Evolutionary conservation across 2,113 vertebrate genomes (phyloP), one percentile per base, ranked within the genome.

Genomic region (Entomyzon cyanotis): DNA sequence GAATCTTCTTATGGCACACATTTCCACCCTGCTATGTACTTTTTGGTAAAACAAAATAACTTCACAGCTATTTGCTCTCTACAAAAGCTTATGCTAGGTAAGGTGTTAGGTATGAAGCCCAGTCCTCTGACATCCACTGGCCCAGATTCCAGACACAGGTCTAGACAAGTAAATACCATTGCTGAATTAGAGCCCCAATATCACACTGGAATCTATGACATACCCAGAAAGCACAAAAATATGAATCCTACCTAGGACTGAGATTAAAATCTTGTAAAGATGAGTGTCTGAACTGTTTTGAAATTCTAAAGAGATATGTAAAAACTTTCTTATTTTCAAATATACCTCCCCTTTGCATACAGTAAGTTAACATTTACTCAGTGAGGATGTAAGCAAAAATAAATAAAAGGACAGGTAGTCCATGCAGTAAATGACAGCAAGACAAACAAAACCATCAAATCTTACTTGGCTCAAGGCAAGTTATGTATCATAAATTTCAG

Each of bases 251-350:
- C 68, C 8, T 49, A 63, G 52, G 44, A 69, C 63, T 58, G 42
- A 87, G 77, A 94, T 93, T 69, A 80, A 56, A 19, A 80, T 65
- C 50, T 47, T 35, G 30, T 52, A 31, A 80, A 80, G 31, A 65
- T 53, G 44, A 87, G 31, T 31, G 53, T 65, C 62, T 91, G 63
- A 85, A 64, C 22, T 65, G 30, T 64, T 75, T 53, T 50, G 41
- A 52, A 58, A 63, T 64, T 75, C 39, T 82, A 42, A 68, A 5
- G 35, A 83, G 41, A 84, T 44, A 71, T 0, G 0, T 31, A 56
- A 71, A 47, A 90, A n/a, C 52, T 77, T 81, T 89, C 56, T 44
- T 85, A 37, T 92, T 94, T 96, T 95, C 53, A 82, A 94, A 91
- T 73, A 41, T 74, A 79, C 64, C 39, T 89, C 53, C 83, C 52